A percentile compares a stretch with the other conserved stretches of the same genome.
These are phyloP conservation scores for Tinea semifulvella DNA, from an alignment of 2,888 invertebrate genomes.

Conservation along the genomic window DNA sequence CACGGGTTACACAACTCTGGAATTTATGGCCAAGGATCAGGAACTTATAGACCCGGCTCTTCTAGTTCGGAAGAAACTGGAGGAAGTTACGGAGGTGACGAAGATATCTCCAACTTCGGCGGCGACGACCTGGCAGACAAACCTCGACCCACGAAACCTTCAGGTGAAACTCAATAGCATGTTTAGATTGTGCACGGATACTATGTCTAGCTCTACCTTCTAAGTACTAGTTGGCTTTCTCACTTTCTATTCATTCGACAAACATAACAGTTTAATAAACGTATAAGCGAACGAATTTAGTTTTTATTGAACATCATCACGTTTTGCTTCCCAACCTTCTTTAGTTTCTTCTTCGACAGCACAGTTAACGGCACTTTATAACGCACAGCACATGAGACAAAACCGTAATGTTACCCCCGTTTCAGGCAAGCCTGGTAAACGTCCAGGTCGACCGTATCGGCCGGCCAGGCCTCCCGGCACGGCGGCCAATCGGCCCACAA, in stretches of 20 bases:
- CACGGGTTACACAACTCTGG: slow-evolving; percentile 12
- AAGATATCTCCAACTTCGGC: slow-evolving; percentile 39
- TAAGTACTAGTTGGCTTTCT: slow-evolving; percentile 6
- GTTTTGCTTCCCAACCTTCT: slow-evolving; percentile 1
- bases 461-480: slow-evolving; percentile 7
- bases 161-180: slow-evolving; percentile 40
- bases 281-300: slow-evolving; percentile 57
- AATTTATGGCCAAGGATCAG: slow-evolving; percentile 18
- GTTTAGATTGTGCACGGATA: slow-evolving; percentile 7
- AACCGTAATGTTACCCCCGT: slow-evolving; percentile 45
- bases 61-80: slow-evolving; percentile 16
- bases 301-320: slow-evolving; percentile 58
- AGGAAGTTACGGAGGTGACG: slow-evolving; percentile 41
- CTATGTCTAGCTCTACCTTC: not conserved
- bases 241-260: slow-evolving; percentile 5
- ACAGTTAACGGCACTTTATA: slow-evolving; percentile 32
- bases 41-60: slow-evolving; percentile 7
- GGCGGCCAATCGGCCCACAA: slow-evolving; percentile 8
- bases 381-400: slow-evolving; percentile 29
- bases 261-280: slow-evolving; percentile 40
- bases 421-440: slow-evolving; percentile 42
- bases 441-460: slow-evolving; percentile 14
- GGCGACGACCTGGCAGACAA: slow-evolving; percentile 29
- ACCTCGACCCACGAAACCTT: slow-evolving; percentile 42
- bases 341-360: slow-evolving; percentile 6